Percentiles rank a stretch among this genome's conserved stretches.
Conservation (phyloP, 2,888 invertebrate species). For the Harpagoxenus sublaevis region DNA sequence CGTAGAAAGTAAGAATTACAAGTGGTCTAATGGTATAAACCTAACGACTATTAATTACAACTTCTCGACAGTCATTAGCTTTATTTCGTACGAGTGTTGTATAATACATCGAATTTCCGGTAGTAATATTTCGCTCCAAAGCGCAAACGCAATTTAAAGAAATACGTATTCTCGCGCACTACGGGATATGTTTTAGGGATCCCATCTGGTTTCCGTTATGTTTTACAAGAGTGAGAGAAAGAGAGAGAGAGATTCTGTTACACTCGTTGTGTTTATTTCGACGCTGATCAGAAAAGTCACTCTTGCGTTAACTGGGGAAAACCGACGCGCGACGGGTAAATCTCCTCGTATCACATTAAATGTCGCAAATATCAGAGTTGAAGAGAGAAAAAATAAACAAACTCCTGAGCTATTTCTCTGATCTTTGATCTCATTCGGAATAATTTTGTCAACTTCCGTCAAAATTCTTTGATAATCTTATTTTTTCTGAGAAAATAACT, state of each 20-base stretch:
- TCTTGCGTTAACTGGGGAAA: constrained; percentile 8
- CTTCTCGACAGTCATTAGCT: not conserved
- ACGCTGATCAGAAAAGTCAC: not conserved
- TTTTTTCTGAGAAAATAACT: not conserved
- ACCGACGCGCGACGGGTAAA: not conserved
- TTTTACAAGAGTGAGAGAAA: not conserved
- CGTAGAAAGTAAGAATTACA: not conserved
- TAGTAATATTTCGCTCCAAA: not conserved
- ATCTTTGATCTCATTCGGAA: not conserved
- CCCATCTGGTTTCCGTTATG: constrained; percentile 31
- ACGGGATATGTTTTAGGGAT: not conserved
- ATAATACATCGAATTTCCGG: constrained; percentile 3
- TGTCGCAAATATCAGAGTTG: constrained; percentile 7
- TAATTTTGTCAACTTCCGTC: not conserved
- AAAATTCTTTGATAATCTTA: not conserved
- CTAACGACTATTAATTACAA: constrained; percentile 1
- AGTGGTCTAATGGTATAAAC: not conserved
- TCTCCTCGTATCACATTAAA: not conserved
- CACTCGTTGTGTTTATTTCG: constrained; percentile 23
- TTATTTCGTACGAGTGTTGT: not conserved
- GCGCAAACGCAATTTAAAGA: not conserved
- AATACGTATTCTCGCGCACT: not conserved
- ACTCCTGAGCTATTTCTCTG: not conserved
- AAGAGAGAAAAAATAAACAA: not conserved
- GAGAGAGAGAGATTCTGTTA: not conserved